A percentile compares a stretch with the other conserved stretches of the same genome.
phyloP scores from a whole-genome alignment of 2,113 vertebrate genomes.

The Malurus alboscapulatus region DNA sequence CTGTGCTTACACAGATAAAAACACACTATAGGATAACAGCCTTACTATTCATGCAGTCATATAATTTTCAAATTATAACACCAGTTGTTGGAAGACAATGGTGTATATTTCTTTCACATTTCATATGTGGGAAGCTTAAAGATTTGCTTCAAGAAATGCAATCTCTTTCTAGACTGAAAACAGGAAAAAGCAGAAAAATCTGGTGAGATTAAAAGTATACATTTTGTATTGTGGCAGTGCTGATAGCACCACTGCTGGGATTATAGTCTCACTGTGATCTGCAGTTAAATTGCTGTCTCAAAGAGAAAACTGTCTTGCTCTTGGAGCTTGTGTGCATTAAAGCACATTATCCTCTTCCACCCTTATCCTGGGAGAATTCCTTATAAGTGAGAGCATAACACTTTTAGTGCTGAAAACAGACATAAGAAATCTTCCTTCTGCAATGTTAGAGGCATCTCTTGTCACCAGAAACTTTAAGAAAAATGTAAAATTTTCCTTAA shows the following conservation, averaged over 20 bases:
- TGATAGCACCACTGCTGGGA: background rate
- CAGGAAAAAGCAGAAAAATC: background rate
- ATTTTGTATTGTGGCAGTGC: background rate
- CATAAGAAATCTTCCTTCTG: background rate
- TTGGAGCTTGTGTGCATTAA: background rate
- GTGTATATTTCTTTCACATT: background rate
- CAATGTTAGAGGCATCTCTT: background rate
- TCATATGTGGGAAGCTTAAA: background rate
- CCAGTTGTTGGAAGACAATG: background rate
- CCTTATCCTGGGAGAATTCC: background rate
- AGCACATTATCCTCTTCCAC: background rate
- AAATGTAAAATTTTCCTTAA: background rate
- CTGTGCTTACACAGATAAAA: background rate
- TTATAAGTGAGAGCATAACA: background rate
- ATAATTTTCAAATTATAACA: background rate
- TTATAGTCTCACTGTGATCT: background rate
- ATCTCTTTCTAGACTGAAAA: background rate
- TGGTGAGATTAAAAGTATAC: background rate
- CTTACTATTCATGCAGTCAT: background rate
- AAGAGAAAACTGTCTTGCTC: background rate
- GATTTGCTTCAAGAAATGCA: background rate
- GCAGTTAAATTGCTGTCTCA: background rate
- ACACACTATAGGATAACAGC: background rate
- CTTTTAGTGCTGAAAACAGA: background rate
- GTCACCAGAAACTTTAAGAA: background rate